phyloP scores from a whole-genome alignment of 2,888 invertebrate species.

The Morpho deidamia region DNA sequence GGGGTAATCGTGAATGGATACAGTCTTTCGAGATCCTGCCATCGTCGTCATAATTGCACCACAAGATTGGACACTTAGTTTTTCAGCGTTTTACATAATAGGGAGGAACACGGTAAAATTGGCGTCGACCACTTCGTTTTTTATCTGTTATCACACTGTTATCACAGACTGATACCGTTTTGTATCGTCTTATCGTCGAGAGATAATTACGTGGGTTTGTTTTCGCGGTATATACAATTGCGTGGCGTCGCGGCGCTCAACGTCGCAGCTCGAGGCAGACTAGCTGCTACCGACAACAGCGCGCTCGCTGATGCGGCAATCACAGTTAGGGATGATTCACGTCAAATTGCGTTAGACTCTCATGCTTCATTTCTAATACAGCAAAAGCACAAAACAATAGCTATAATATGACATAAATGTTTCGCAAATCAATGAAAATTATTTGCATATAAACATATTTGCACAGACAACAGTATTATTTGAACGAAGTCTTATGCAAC shows the following conservation, averaged over 20 bases:
- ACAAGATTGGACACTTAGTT: constrained; percentile 38
- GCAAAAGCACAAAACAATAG: too few relatives aligned
- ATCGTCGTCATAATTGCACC: constrained; percentile 56
- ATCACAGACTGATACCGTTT: constrained; percentile 63
- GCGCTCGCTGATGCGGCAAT: constrained; percentile 24
- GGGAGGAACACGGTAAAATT: constrained; percentile 37
- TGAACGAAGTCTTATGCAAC: too few relatives aligned
- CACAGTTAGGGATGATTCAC: constrained; percentile 17
- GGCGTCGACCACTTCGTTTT: constrained; percentile 59
- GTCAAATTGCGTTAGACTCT: not conserved
- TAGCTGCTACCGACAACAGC: constrained; percentile 28
- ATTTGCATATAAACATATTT: too few relatives aligned
- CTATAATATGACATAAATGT: too few relatives aligned
- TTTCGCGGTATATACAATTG: constrained; percentile 42
- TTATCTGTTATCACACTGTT: constrained; percentile 73
- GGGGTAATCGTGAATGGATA: constrained; percentile 84
- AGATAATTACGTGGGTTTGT: constrained; percentile 67
- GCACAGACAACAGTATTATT: too few relatives aligned
- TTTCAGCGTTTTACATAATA: constrained; percentile 66
- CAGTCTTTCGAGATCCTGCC: constrained; percentile 65
- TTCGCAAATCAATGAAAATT: too few relatives aligned
- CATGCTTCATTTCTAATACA: too few relatives aligned
- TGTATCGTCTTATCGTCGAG: constrained; percentile 61
- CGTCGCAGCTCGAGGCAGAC: constrained; percentile 53
- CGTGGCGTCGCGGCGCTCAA: constrained; percentile 45